phyloP scores from a whole-genome alignment of 2,113 vertebrate genomes.

The Oncorhynchus keta region DNA sequence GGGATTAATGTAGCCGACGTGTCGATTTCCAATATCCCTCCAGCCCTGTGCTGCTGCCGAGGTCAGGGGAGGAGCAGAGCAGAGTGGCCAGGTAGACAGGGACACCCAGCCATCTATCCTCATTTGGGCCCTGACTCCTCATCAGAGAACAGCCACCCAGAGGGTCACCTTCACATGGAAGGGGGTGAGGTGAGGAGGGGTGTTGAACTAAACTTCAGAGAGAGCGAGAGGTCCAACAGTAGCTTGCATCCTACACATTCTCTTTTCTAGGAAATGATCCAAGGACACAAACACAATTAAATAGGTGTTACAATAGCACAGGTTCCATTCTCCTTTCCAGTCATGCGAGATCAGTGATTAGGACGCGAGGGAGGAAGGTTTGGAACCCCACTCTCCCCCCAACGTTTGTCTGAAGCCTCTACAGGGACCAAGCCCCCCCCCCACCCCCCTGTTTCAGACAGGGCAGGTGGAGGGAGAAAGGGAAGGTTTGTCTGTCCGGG shows the following conservation, averaged over 20 bases:
- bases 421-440: slow-evolving; percentile 47
- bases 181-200: slow-evolving; percentile 5
- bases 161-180: slow-evolving; percentile 68
- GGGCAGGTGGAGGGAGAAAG: slow-evolving; percentile 31
- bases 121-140: slow-evolving; percentile 67
- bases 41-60: slow-evolving; percentile 46
- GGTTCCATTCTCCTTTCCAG: neutral
- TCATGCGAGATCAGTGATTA: slow-evolving; percentile 20
- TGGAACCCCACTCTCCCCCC: slow-evolving; percentile 38
- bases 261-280: too few relatives aligned
- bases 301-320: too few relatives aligned
- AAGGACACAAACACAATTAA: too few relatives aligned
- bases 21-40: slow-evolving; percentile 73
- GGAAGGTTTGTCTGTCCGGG: slow-evolving; percentile 18
- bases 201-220: slow-evolving; percentile 44
- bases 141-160: slow-evolving; percentile 44
- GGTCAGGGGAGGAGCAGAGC: neutral
- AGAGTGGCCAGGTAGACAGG: slow-evolving; percentile 49
- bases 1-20: slow-evolving; percentile 72
- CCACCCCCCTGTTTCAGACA: slow-evolving; percentile 35
- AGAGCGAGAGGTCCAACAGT: slow-evolving; percentile 32
- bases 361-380: slow-evolving; percentile 30
- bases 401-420: slow-evolving; percentile 58
- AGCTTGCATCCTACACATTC: too few relatives aligned
- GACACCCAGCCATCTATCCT: slow-evolving; percentile 72